phyloP scores from a whole-genome alignment of 2,797 vertebrate species.

The Tragelaphus eurycerus region DNA sequence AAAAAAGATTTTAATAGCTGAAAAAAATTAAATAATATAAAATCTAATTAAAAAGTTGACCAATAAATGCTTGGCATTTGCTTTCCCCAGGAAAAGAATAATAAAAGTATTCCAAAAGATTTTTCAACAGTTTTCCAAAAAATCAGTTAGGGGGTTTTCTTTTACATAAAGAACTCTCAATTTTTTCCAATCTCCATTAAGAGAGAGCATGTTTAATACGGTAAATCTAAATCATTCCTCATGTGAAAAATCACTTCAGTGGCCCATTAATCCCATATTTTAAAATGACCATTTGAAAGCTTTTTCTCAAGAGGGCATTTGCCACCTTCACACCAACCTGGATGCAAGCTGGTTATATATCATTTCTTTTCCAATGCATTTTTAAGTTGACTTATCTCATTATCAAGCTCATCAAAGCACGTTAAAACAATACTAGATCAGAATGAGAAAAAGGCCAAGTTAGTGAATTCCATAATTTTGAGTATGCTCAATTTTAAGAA shows the following conservation, averaged over 20 bases:
- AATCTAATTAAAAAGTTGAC: constrained; percentile 37
- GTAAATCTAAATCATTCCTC: neutral
- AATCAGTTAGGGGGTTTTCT: neutral
- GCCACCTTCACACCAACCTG: constrained; percentile 58
- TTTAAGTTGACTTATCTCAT: constrained; percentile 26
- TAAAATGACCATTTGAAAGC: constrained; percentile 53
- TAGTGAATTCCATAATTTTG: constrained; percentile 22
- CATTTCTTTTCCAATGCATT: constrained; percentile 43
- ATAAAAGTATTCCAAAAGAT: constrained; percentile 45
- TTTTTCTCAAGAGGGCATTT: constrained; percentile 68
- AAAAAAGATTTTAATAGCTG: constrained; percentile 51
- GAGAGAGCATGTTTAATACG: neutral
- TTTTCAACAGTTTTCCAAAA: constrained; percentile 63
- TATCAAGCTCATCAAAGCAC: constrained; percentile 40
- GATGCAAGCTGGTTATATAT: constrained; percentile 50
- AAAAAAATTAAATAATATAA: constrained; percentile 62
- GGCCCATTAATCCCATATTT: constrained; percentile 48
- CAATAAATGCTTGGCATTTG: constrained; percentile 52
- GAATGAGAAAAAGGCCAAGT: neutral
- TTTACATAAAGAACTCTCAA: neutral
- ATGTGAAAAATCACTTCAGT: constrained; percentile 59
- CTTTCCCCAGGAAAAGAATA: neutral
- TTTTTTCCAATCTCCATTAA: constrained; percentile 30
- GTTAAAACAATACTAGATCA: constrained; percentile 50
- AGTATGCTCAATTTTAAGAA: constrained; percentile 42